phyloP scores from a whole-genome alignment of 2,797 vertebrate species.

The Argyrosomus regius region DNA sequence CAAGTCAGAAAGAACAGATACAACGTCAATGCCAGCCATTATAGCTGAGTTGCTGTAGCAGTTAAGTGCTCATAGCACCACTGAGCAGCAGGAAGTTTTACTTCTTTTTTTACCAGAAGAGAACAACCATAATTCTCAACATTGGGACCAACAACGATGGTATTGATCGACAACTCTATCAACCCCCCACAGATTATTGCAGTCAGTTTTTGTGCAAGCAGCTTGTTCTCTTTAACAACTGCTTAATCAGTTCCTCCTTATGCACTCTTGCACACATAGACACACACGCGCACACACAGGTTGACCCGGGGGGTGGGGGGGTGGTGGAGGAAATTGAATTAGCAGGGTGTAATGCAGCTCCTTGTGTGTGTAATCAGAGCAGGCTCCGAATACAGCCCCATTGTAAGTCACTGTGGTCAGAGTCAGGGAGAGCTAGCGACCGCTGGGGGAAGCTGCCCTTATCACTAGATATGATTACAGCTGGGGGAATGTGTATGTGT shows the following conservation, averaged over 20 bases:
- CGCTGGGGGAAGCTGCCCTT: slow-evolving; percentile 71
- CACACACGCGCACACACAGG: slow-evolving; percentile 51
- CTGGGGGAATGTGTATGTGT: slow-evolving; percentile 59
- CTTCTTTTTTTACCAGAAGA: background rate
- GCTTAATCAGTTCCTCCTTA: slow-evolving; percentile 59
- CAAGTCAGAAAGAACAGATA: no score
- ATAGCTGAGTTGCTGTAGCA: background rate
- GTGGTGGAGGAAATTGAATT: slow-evolving; percentile 82
- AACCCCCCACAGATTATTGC: slow-evolving; percentile 11
- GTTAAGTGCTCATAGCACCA: background rate
- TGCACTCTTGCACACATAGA: slow-evolving; percentile 39
- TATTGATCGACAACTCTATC: slow-evolving; percentile 28
- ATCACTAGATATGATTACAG: slow-evolving; percentile 81
- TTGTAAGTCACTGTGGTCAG: slow-evolving; percentile 68
- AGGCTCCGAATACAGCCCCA: slow-evolving; percentile 73
- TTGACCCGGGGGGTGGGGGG: slow-evolving; percentile 54
- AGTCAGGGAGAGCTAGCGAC: slow-evolving; percentile 62
- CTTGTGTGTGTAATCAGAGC: slow-evolving; percentile 84
- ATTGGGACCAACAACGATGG: background rate
- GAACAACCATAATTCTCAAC: background rate
- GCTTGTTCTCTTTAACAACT: slow-evolving; percentile 53
- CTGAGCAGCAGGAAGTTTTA: slow-evolving; percentile 4
- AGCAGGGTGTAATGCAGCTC: slow-evolving; percentile 78
- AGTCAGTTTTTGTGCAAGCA: slow-evolving; percentile 30
- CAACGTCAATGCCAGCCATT: no score